A percentile compares a stretch with the other conserved stretches of the same genome.
phyloP scores from a whole-genome alignment of 2,113 vertebrate genomes.

The Machaerirhynchus nigripectus region DNA sequence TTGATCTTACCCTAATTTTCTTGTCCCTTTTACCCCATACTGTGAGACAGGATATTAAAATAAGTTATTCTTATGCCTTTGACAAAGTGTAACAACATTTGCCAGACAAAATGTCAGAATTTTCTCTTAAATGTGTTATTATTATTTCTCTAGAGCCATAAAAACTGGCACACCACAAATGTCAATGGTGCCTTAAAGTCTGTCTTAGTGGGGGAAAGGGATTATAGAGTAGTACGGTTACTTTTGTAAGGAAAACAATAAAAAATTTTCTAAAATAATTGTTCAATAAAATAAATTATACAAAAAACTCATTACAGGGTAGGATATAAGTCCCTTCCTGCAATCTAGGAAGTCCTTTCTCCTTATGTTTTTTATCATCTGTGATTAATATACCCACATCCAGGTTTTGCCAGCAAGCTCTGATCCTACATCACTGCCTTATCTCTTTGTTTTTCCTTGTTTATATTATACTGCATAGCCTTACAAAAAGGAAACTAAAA shows the following conservation, averaged over 20 bases:
- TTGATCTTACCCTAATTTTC: not conserved
- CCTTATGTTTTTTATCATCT: not conserved
- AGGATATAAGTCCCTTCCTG: not conserved
- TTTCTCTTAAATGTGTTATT: not conserved
- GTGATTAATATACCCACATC: not conserved
- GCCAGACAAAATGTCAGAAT: not conserved
- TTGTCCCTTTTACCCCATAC: not conserved
- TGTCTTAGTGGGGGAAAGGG: not conserved
- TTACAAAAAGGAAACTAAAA: not conserved
- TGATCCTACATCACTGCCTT: not conserved
- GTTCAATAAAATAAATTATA: not conserved
- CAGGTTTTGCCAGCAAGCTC: not conserved
- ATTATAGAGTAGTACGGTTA: not conserved
- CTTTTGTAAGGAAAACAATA: not conserved
- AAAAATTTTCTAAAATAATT: not conserved
- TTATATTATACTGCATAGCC: not conserved
- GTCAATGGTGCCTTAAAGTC: not conserved
- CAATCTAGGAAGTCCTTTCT: not conserved
- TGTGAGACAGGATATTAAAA: constrained; percentile 42
- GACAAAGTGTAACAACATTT: not conserved
- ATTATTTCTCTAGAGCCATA: constrained; percentile 4
- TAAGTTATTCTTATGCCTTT: not conserved
- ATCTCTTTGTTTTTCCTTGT: not conserved
- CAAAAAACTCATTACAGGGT: not conserved
- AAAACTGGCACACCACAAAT: not conserved